phyloP scores from a whole-genome alignment of 2,113 vertebrate species.

The Onychorhynchus coronatus region DNA sequence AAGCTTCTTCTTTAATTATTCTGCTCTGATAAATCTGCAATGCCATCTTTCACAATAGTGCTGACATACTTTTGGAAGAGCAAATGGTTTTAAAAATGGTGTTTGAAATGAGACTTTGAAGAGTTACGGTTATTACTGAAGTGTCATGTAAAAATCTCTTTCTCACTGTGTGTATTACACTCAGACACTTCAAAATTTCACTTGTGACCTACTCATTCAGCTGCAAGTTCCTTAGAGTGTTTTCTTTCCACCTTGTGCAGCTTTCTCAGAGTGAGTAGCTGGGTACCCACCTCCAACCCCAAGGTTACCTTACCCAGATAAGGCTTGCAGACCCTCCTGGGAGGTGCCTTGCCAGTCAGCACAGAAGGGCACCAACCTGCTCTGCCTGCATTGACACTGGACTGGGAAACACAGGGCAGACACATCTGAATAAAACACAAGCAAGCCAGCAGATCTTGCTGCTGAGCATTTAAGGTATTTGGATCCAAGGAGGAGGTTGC shows the following conservation, averaged over 20 bases:
- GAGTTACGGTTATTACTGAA: neutral
- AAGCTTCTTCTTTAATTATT: neutral
- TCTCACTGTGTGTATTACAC: neutral
- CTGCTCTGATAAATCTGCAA: neutral
- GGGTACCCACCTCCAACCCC: neutral
- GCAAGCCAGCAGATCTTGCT: neutral
- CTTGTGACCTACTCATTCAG: neutral
- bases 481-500: neutral
- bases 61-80: neutral
- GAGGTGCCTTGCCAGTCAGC: neutral
- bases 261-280: neutral
- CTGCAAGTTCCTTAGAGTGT: neutral
- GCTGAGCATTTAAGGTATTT: neutral
- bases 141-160: neutral
- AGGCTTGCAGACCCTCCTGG: neutral
- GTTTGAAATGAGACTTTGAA: neutral
- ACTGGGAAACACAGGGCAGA: neutral
- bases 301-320: neutral
- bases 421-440: neutral
- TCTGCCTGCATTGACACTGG: neutral
- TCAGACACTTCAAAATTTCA: neutral
- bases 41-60: neutral
- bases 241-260: fast-evolving
- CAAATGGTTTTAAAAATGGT: neutral
- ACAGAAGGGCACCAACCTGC: neutral